These are phyloP conservation scores for Andrena chrysosceles DNA, from an alignment of 2,888 invertebrate species.

Conservation along the genomic window DNA sequence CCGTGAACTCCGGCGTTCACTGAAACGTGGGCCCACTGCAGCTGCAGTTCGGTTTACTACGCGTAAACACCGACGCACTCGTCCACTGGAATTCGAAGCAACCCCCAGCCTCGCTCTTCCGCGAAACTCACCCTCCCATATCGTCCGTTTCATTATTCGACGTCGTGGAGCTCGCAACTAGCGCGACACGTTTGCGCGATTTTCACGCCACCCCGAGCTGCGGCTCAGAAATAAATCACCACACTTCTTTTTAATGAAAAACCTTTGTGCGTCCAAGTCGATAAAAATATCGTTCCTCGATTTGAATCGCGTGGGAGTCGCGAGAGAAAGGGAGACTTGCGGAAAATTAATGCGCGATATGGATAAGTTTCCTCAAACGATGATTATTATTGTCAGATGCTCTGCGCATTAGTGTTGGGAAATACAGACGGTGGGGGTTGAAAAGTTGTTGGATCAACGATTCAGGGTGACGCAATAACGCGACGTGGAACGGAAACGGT, in stretches of 20 bases:
- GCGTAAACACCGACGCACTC: constrained; percentile 18
- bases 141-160: neutral
- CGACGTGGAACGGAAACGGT: neutral
- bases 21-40: constrained; percentile 18
- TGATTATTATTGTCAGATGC: too few species aligned
- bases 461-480: neutral
- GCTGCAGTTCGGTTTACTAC: constrained; percentile 4
- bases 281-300: too few species aligned
- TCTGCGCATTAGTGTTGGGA: neutral
- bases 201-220: neutral
- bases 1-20: constrained; percentile 27
- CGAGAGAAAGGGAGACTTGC: too few species aligned
- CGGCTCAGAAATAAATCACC: too few species aligned
- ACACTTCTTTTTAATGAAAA: too few species aligned
- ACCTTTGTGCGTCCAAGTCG: too few species aligned
- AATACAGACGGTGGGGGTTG: neutral
- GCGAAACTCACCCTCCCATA: neutral
- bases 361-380: too few species aligned
- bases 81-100: constrained; percentile 25
- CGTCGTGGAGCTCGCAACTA: neutral
- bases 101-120: neutral
- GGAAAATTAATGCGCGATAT: too few species aligned
- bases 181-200: neutral
- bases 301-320: too few species aligned
- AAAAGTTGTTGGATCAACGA: neutral